Evolutionary conservation across 2,113 vertebrate species (phyloP), one percentile per base, ranked within the genome.

Genomic region (Clarias macrocephalus): DNA sequence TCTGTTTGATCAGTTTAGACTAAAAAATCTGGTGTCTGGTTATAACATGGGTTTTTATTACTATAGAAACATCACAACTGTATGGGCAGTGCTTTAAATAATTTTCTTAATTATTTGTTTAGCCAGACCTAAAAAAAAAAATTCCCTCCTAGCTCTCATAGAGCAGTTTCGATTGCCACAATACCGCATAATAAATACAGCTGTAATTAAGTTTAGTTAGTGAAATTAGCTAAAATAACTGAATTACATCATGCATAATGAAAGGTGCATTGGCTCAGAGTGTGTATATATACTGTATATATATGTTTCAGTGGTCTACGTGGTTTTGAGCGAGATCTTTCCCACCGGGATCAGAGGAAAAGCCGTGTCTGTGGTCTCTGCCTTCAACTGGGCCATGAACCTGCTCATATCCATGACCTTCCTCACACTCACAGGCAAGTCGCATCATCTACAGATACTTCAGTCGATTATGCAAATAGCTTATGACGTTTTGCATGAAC

Each of bases 401-500:
- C 97, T 99, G 15, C 94, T 99, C 89, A 97, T 99, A 89, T 99
- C 98, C n/a, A 94, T 97, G 95, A 99, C 97, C 0, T 99, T 99
- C 94, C 95, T 99, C 91, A 97, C 97, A 7, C 83, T 97, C 63
- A 97, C 97, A 19, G 98, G 98, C 99, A 95, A 96, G 28, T 28
- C 81, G 25, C 30, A 21, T 72, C 25, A 65, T 65, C 62, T 83
- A 42, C 66, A 87, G 56, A 60, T 72, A 48, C 54, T 33, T 4
- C 23, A 76, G 57, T 85, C 11, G 0, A 19, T 30, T 30, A 56
- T 77, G 18, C 4, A 85, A 52, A 52, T 5, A 7, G 42, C 21
- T 76, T 54, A 2, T 73, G 70, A 23, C 3, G 42, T 37, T 33
- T 23, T 9, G 11, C 7, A 9, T 28, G 48, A 54, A 54, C 48